Evolutionary conservation across 2,797 vertebrate genomes (phyloP).

Genomic region (Sebastes aleutianus): DNA sequence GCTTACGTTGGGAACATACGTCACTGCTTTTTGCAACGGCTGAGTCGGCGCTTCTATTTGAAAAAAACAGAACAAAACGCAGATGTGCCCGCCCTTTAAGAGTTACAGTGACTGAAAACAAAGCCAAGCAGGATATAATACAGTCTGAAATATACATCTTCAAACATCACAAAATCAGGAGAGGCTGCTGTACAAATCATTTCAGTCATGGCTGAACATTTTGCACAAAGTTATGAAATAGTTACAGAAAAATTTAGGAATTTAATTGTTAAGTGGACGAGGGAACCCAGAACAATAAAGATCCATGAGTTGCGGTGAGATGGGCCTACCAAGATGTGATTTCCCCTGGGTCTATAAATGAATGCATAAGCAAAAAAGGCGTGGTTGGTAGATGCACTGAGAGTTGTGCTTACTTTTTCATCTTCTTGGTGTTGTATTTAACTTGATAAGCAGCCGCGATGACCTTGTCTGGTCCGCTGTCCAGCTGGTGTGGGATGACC

Average conservation of each 20-base stretch:
- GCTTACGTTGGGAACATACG: no score
- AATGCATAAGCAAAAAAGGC: neutral
- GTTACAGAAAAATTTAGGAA: neutral
- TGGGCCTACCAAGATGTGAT: neutral
- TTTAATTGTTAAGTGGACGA: neutral
- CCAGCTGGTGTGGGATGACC: constrained; percentile 95
- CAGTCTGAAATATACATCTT: neutral
- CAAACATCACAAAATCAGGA: neutral
- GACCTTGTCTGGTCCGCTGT: constrained; percentile 95
- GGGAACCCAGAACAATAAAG: neutral
- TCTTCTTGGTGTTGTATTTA: constrained; percentile 99
- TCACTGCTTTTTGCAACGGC: no score
- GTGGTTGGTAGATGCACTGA: neutral
- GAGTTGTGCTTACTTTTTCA: constrained; percentile 93
- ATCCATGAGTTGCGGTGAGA: neutral
- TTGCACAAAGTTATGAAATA: neutral
- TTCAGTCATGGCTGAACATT: neutral
- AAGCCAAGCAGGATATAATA: no score
- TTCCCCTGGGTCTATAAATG: neutral
- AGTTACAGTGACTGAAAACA: no score
- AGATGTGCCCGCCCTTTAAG: no score
- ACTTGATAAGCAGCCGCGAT: constrained; percentile 96
- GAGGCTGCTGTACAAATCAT: neutral
- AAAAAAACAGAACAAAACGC: no score
- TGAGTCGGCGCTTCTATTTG: no score